Base-by-base conservation (phyloP, 2,888 invertebrate species). In the Pimpla rufipes region DNA sequence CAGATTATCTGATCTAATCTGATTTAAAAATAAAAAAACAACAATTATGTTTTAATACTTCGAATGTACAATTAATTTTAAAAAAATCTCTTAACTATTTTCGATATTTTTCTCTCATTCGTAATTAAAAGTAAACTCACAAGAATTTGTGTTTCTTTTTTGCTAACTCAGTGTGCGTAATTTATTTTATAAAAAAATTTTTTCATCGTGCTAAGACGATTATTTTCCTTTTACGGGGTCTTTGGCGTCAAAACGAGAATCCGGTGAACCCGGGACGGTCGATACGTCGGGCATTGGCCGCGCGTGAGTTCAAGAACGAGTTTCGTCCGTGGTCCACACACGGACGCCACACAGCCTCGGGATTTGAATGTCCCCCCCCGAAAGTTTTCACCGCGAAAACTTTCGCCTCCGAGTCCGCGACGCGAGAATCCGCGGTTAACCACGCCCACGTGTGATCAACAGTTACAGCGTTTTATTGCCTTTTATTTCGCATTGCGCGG, bases 351-450 rank as follows among this genome's bases (percentile, higher is more conserved):
- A 79, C 83, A 79, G 75, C 79, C 76, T 79, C 64, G 71, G 79
- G 52, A 79, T 79, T 79, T 68, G 10, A 73, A 42, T 57, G 37
- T 55, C 68, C 45, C 37, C 45, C 37, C 74, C 82, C 83, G 79
- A 83, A 83, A 83, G 71, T 79, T 83, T 83, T 83, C 76, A 79
- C 83, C 79, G 83, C 71, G 83, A 79, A 83, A 83, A 83, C 83
- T 83, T 83, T 83, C 79, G 76, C 79, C 71, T 70, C 67, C 45
- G 42, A 13, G 6, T 59, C 7, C 35, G 35, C 35, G 7, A 50
- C 50, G 47, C 62, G 29, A 62, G 47, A 23, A 82, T 42, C 59
- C 59, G 81, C 66, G 81, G 59, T 77, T 81, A 42, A 64, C 62
- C 42, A 70, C 79, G 62, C 66, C 52, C 74, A 64, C 78, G 47